These are phyloP conservation scores for Ochotona curzoniae DNA, from an alignment of 2,113 vertebrate species.

Conservation along the genomic window DNA sequence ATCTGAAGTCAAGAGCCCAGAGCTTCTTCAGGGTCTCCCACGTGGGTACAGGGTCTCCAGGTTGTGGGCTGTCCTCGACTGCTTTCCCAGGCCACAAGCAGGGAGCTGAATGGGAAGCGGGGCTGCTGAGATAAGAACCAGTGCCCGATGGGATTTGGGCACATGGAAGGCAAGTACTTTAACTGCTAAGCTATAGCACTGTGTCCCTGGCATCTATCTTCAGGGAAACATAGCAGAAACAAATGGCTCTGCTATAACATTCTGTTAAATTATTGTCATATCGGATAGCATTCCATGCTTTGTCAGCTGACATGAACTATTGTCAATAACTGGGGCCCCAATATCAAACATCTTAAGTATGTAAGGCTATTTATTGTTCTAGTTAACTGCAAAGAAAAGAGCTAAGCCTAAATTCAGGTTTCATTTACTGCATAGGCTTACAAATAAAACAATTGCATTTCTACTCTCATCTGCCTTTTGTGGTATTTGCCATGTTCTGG, in stretches of 20 bases:
- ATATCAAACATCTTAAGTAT: neutral
- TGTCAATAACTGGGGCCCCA: neutral
- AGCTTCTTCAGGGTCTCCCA: too few relatives aligned
- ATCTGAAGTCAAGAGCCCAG: too few relatives aligned
- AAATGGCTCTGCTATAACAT: neutral
- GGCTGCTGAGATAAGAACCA: too few relatives aligned
- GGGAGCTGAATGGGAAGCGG: too few relatives aligned
- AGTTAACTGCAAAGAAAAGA: slow-evolving; percentile 4
- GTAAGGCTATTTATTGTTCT: neutral
- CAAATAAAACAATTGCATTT: neutral
- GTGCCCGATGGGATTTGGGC: too few relatives aligned
- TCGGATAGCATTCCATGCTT: neutral
- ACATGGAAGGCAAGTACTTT: too few relatives aligned
- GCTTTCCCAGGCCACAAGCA: too few relatives aligned
- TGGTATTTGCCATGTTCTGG: too few relatives aligned
- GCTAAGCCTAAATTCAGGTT: neutral
- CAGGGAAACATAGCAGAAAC: slow-evolving; percentile 5
- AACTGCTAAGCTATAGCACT: too few relatives aligned
- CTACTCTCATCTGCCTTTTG: too few relatives aligned
- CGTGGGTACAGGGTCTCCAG: too few relatives aligned
- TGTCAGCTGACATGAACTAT: neutral
- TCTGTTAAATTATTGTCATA: neutral
- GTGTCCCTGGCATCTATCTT: neutral
- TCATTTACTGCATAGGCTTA: slow-evolving; percentile 27
- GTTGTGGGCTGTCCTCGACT: too few relatives aligned